These are phyloP conservation scores for Tetrapedia diversipes DNA, from an alignment of 2,888 invertebrate species.

Conservation along the genomic window DNA sequence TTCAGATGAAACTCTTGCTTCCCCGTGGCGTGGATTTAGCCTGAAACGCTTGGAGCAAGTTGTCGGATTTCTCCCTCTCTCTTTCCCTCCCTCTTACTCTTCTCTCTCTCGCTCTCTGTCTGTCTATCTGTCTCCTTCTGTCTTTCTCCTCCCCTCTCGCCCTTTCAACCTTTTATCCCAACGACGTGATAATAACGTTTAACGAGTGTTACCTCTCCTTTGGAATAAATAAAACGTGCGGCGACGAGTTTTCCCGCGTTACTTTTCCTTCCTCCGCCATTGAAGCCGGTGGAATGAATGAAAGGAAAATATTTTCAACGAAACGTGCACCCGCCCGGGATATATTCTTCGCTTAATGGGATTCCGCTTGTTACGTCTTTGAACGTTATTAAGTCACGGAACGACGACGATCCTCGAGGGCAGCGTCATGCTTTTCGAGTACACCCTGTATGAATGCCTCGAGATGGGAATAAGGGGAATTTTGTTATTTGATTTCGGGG, in stretches of 20 bases:
- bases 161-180: slow-evolving; percentile 34
- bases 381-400: slow-evolving; percentile 27
- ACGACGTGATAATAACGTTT: slow-evolving; percentile 68
- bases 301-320: slow-evolving; percentile 33
- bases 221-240: slow-evolving; percentile 51
- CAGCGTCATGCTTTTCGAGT: neutral
- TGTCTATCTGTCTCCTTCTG: neutral
- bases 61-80: neutral
- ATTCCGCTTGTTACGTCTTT: slow-evolving; percentile 42
- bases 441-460: neutral
- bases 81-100: slow-evolving; percentile 13
- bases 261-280: neutral
- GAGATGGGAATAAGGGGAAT: neutral
- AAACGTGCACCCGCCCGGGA: neutral
- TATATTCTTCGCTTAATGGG: slow-evolving; percentile 31
- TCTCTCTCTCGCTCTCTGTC: no score
- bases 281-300: slow-evolving; percentile 7
- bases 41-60: slow-evolving; percentile 64
- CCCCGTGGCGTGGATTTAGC: slow-evolving; percentile 64
- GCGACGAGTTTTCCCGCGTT: neutral
- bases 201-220: slow-evolving; percentile 55
- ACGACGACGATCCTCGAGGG: slow-evolving; percentile 11
- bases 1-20: slow-evolving; percentile 74
- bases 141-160: slow-evolving; percentile 16
- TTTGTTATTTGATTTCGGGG: neutral